Percentiles rank a stretch among this genome's conserved stretches.
Conservation (phyloP, 2,797 vertebrate genomes). For the Pangasius macronema region DNA sequence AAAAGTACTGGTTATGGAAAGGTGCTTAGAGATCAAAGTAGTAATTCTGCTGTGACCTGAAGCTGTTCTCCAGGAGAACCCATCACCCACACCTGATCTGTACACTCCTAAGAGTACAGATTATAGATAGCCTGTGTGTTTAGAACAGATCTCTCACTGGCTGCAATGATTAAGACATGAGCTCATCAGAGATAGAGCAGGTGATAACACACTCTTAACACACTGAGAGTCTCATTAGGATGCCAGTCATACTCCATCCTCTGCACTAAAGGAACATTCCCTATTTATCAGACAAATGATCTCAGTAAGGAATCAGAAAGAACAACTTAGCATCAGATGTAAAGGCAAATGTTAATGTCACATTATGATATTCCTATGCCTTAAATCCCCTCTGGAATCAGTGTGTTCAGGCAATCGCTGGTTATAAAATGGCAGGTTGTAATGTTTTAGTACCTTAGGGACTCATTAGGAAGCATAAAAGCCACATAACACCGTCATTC, state of each 20-base stretch:
- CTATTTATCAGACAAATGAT: slow-evolving; percentile 69
- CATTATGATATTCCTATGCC: slow-evolving; percentile 46
- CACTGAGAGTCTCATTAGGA: slow-evolving; percentile 63
- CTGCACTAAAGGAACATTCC: slow-evolving; percentile 56
- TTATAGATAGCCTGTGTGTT: slow-evolving; percentile 31
- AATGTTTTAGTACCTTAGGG: slow-evolving; percentile 73
- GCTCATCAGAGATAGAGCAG: slow-evolving; percentile 35
- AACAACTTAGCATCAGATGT: slow-evolving; percentile 69
- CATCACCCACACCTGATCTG: slow-evolving; percentile 14
- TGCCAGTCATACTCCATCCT: slow-evolving; percentile 65
- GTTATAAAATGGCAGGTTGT: slow-evolving; percentile 76
- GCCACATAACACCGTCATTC: slow-evolving; percentile 76
- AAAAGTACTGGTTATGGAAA: slow-evolving; percentile 2
- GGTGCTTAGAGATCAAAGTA: neutral
- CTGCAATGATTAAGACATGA: slow-evolving; percentile 56
- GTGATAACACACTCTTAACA: slow-evolving; percentile 62
- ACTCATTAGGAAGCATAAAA: slow-evolving; percentile 81
- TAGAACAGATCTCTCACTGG: slow-evolving; percentile 37
- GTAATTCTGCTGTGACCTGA: neutral
- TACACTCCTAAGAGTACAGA: slow-evolving; percentile 37
- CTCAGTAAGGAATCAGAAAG: slow-evolving; percentile 62
- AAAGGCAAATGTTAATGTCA: slow-evolving; percentile 67
- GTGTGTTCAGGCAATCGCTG: slow-evolving; percentile 69
- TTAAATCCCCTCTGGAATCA: slow-evolving; percentile 50
- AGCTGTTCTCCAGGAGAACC: slow-evolving; percentile 19